Percentiles rank a stretch among this genome's conserved stretches.
Evolutionary conservation across 2,888 invertebrate genomes (phyloP).

Genomic region (Oligia latruncula): DNA sequence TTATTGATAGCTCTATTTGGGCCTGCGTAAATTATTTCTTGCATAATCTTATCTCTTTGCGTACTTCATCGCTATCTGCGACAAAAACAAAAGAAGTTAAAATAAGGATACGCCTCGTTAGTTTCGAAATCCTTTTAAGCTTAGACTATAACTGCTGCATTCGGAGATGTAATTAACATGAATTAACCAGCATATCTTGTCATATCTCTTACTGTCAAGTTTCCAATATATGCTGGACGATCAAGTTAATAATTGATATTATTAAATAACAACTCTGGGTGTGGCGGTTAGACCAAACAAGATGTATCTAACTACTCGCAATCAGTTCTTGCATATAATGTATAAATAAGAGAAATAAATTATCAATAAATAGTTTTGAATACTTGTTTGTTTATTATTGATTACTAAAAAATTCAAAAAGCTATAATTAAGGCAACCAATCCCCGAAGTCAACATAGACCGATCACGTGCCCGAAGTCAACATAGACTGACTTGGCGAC

Average conservation of each 20-base stretch:
- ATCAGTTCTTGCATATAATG: slow-evolving; percentile 54
- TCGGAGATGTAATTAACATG: neutral
- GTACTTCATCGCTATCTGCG: neutral
- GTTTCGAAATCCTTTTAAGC: neutral
- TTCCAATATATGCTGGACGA: neutral
- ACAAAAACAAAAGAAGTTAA: neutral
- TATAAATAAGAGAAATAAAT: slow-evolving; percentile 65
- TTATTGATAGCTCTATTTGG: neutral
- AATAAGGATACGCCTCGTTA: neutral
- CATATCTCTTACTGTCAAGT: neutral
- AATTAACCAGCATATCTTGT: neutral
- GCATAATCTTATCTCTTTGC: neutral
- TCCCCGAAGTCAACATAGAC: neutral
- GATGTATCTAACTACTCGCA: slow-evolving; percentile 47
- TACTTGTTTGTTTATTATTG: slow-evolving; percentile 18
- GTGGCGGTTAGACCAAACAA: neutral
- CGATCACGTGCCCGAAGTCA: no score
- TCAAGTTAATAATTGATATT: neutral
- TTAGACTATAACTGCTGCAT: neutral
- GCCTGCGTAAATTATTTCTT: neutral
- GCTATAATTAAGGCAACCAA: neutral
- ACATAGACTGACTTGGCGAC: no score
- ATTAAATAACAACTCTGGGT: neutral
- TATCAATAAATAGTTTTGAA: slow-evolving; percentile 67
- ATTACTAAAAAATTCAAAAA: neutral